A percentile compares a stretch with the other conserved stretches of the same genome.
Evolutionary conservation across 2,888 invertebrate genomes (phyloP).

Genomic region (Epinotia brunnichana): DNA sequence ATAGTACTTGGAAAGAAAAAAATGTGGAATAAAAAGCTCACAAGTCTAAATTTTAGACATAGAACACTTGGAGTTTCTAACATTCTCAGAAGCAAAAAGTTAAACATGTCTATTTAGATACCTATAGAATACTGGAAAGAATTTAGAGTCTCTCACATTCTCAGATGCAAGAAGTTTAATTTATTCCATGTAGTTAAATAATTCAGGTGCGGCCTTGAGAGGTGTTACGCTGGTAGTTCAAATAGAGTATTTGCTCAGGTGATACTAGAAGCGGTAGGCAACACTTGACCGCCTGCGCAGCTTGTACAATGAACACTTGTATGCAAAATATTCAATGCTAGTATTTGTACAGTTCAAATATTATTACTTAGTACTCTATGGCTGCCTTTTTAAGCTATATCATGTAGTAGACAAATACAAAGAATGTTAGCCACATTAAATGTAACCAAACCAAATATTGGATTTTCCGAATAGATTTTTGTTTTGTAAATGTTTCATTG

Average conservation of each 20-base stretch:
- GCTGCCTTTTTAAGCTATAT: background rate
- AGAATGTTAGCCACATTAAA: background rate
- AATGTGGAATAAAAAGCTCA: no score
- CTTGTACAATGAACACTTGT: background rate
- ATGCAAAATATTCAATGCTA: conserved; percentile 8
- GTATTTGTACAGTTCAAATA: conserved; percentile 12
- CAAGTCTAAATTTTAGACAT: no score
- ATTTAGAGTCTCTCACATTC: conserved; percentile 7
- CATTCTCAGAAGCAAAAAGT: no score
- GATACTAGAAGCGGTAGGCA: conserved; percentile 26
- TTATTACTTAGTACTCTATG: background rate
- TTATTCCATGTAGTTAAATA: conserved; percentile 19
- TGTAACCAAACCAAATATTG: no score
- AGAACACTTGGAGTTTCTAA: no score
- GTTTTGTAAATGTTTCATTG: no score
- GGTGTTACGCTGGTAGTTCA: conserved; percentile 25
- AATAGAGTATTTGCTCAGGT: conserved; percentile 44
- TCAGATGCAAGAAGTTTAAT: conserved; percentile 9
- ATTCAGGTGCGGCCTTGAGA: conserved; percentile 25
- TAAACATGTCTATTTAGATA: no score
- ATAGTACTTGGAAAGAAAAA: no score
- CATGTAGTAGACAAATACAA: background rate
- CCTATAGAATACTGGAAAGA: background rate
- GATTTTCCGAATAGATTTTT: no score
- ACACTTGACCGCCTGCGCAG: conserved; percentile 29